Base-by-base conservation (phyloP, 2,888 invertebrate genomes). In the Yponomeuta plumbellus region DNA sequence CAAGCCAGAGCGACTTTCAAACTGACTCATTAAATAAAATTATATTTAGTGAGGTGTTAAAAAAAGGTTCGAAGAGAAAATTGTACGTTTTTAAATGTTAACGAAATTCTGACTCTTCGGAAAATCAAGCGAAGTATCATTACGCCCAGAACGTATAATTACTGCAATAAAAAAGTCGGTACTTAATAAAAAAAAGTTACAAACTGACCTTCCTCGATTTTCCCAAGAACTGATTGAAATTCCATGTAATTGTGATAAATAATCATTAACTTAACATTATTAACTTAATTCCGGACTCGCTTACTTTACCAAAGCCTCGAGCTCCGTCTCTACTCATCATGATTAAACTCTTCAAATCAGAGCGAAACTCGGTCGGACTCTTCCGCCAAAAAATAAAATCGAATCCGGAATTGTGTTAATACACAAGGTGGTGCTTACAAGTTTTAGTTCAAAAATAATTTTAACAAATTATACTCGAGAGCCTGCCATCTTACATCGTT, bases 401-500 rank as follows among this genome's bases (percentile, higher is more conserved):
- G n/a, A n/a, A n/a, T n/a, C n/a, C n/a, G n/a, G n/a, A n/a, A n/a
- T n/a, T n/a, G n/a, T n/a, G n/a, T n/a, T n/a, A n/a, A n/a, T n/a
- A n/a, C n/a, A n/a, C n/a, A n/a, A n/a, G n/a, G n/a, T n/a, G n/a
- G n/a, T n/a, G n/a, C n/a, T n/a, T n/a, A n/a, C n/a, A n/a, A n/a
- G n/a, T n/a, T n/a, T n/a, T n/a, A n/a, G n/a, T n/a, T 11, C 39
- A 11, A 2, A 52, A 13, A 13, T 52, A 52, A 52, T 52, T 13
- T 52, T 17, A 17, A 52, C 2, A 44, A 17, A 52, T 17, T 1
- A 3, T 17, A 52, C 13, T 52, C 13, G 13, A 17, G 44, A 3
- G 4, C 3, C 17, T 52, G 17, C 17, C 44, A 17, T 52, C 44
- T 52, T 59, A n/a, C 65, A 17, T 26, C 34, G 64, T 76, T 76